Conservation (phyloP, 2,113 vertebrate genomes). For the Galemys pyrenaicus region DNA sequence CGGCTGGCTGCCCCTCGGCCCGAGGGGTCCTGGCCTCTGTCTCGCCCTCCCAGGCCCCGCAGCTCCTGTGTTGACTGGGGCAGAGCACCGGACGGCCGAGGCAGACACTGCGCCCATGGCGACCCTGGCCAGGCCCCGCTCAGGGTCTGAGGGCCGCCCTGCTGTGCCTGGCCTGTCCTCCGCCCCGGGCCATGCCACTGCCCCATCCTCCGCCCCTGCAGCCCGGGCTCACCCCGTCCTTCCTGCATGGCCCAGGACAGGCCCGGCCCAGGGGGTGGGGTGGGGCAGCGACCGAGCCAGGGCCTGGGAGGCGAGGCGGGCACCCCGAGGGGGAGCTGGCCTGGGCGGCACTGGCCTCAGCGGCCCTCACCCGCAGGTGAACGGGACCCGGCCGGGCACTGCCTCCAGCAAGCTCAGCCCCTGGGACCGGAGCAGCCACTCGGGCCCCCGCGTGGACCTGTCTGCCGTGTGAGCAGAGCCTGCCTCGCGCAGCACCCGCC, state of each 20-base stretch:
- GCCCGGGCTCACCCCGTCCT: too few relatives aligned
- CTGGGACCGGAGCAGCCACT: constrained; percentile 95
- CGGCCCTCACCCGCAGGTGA: constrained; percentile 85
- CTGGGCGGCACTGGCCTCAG: too few relatives aligned
- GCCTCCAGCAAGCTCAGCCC: constrained; percentile 92
- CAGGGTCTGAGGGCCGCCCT: too few relatives aligned
- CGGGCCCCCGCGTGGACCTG: constrained; percentile 92
- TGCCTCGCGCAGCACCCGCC: rapidly evolving
- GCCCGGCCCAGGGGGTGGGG: too few relatives aligned
- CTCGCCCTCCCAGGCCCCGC: background rate
- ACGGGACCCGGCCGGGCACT: constrained; percentile 90
- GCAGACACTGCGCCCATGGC: background rate
- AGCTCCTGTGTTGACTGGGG: background rate
- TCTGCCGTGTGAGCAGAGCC: constrained; percentile 89
- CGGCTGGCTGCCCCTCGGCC: background rate
- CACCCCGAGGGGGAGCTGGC: too few relatives aligned
- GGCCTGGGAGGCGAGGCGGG: too few relatives aligned
- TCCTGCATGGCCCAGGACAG: too few relatives aligned
- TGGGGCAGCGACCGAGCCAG: too few relatives aligned
- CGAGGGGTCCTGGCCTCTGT: background rate
- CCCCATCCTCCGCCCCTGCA: too few relatives aligned
- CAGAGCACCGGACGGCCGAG: background rate
- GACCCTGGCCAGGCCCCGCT: too few relatives aligned
- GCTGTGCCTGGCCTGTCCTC: too few relatives aligned
- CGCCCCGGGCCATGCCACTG: too few relatives aligned